Evolutionary conservation across 1,140 invertebrate species (phyloP).

Genomic region (Arctopsyche grandis): DNA sequence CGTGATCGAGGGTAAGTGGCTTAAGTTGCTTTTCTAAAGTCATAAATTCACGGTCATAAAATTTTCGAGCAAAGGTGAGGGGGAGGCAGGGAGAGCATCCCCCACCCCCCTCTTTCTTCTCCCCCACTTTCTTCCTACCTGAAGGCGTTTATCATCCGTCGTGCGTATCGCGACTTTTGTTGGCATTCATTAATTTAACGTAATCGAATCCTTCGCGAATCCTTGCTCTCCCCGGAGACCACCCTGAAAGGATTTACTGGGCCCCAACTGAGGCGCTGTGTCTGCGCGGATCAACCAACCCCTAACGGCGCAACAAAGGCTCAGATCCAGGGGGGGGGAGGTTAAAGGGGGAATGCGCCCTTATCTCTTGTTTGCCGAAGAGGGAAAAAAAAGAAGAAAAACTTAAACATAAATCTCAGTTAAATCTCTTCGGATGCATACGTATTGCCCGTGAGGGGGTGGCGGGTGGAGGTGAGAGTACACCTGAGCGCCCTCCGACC

Average conservation of each 20-base stretch:
- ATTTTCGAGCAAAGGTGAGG: too few relatives aligned
- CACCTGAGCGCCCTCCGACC: slow-evolving; percentile 18
- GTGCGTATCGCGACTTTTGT: slow-evolving; percentile 28
- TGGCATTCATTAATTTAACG: slow-evolving; percentile 40
- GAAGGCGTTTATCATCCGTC: slow-evolving; percentile 14
- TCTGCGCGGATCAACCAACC: slow-evolving; percentile 24
- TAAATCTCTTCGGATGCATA: slow-evolving; percentile 38
- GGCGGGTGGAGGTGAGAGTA: background rate
- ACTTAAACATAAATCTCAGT: slow-evolving; percentile 31
- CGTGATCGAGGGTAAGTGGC: too few relatives aligned
- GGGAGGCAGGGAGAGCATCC: too few relatives aligned
- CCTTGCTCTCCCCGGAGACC: slow-evolving; percentile 7
- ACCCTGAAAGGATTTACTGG: slow-evolving; percentile 28
- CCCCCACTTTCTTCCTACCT: background rate
- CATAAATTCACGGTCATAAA: too few relatives aligned
- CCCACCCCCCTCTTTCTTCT: too few relatives aligned
- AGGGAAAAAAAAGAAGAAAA: background rate
- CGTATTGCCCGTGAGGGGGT: background rate
- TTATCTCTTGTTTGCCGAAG: slow-evolving; percentile 36
- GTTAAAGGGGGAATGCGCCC: background rate
- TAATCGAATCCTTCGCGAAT: slow-evolving; percentile 37
- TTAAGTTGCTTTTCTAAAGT: too few relatives aligned
- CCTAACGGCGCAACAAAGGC: slow-evolving; percentile 7
- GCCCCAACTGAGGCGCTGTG: slow-evolving; percentile 10
- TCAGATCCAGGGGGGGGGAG: background rate